Percentiles rank a stretch among this genome's conserved stretches.
Evolutionary conservation across 2,113 vertebrate species (phyloP).

Genomic region (Chaetodon trifascialis): DNA sequence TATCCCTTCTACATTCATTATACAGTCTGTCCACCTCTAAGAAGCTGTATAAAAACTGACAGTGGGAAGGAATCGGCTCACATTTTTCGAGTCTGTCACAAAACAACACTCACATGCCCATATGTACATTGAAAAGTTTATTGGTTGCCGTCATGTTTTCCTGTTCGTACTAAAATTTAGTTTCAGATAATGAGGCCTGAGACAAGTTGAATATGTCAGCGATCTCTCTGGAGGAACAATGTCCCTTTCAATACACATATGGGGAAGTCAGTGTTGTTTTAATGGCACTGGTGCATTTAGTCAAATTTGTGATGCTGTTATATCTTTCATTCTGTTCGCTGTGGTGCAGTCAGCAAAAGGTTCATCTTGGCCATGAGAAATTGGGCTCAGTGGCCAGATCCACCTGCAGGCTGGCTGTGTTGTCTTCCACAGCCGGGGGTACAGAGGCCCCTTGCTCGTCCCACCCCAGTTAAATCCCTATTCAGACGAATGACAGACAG

Average conservation of each 20-base stretch:
- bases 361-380: neutral
- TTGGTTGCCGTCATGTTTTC: neutral
- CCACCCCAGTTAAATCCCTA: constrained; percentile 19
- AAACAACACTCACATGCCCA: neutral
- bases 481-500: constrained; percentile 46
- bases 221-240: neutral
- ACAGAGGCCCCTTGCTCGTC: constrained; percentile 2
- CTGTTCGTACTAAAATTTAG: too few relatives aligned
- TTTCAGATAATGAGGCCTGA: too few relatives aligned
- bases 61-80: neutral
- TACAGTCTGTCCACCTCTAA: neutral
- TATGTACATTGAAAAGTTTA: neutral
- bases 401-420: constrained; percentile 41
- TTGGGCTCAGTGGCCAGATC: neutral
- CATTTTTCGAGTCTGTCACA: neutral
- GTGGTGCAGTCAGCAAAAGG: neutral
- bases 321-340: neutral
- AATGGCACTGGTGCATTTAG: neutral
- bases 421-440: constrained; percentile 51
- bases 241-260: neutral
- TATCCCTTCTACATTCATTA: neutral
- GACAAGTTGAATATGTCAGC: neutral
- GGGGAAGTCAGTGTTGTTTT: neutral
- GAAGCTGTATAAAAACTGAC: neutral
- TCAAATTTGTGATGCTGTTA: neutral